Conservation (phyloP, 2,113 vertebrate species). For the Aspiorhynchus laticeps region DNA sequence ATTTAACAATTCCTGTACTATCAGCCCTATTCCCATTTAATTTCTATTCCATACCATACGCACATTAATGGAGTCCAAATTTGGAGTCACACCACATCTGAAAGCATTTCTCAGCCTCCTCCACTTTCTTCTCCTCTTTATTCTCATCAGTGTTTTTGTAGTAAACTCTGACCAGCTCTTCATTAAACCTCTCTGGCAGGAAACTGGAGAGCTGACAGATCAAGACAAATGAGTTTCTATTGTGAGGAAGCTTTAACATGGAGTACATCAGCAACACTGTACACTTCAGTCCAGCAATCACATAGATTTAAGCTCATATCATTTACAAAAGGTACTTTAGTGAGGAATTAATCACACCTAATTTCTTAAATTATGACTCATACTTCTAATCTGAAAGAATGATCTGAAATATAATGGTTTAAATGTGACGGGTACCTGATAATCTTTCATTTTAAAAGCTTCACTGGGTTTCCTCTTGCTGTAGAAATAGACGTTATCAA, state of each 20-base stretch:
- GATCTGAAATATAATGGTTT: too few relatives aligned
- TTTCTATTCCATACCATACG: too few relatives aligned
- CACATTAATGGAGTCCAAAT: too few relatives aligned
- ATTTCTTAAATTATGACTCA: too few relatives aligned
- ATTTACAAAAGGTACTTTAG: not conserved
- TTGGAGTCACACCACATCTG: not conserved
- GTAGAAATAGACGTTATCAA: conserved; percentile 78
- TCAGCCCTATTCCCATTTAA: too few relatives aligned
- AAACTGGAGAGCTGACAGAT: too few relatives aligned
- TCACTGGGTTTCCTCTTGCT: conserved; percentile 63
- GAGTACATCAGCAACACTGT: not conserved
- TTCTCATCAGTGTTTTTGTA: not conserved
- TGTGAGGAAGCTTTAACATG: too few relatives aligned
- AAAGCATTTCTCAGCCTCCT: not conserved
- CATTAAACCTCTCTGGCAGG: not conserved
- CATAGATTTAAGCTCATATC: too few relatives aligned
- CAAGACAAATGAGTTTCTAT: too few relatives aligned
- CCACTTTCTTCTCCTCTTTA: not conserved
- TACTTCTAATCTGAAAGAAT: too few relatives aligned
- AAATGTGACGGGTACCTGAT: conserved; percentile 64
- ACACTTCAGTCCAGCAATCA: not conserved
- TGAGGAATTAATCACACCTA: too few relatives aligned
- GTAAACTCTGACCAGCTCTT: not conserved
- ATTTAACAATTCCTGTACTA: too few relatives aligned
- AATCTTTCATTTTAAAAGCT: conserved; percentile 69